Conservation (phyloP, 2,113 vertebrate genomes). For the Malurus melanocephalus region DNA sequence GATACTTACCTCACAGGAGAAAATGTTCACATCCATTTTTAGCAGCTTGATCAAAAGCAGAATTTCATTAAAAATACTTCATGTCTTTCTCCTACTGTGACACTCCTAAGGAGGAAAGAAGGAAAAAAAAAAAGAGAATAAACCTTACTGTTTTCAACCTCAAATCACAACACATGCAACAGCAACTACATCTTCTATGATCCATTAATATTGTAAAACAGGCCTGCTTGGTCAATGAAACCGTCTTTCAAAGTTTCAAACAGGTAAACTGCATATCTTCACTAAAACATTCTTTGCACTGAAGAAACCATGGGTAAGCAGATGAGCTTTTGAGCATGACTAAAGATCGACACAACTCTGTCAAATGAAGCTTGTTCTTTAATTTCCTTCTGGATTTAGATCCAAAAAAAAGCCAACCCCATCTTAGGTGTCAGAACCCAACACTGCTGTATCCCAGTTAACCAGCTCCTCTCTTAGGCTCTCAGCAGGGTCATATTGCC, state of each 20-base stretch:
- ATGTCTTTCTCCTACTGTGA: neutral
- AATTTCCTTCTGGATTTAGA: neutral
- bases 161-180: neutral
- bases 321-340: neutral
- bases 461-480: neutral
- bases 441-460: neutral
- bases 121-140: neutral
- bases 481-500: neutral
- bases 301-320: neutral
- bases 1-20: conserved; percentile 43
- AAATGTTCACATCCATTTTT: conserved; percentile 53
- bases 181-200: neutral
- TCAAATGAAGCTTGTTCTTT: neutral
- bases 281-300: neutral
- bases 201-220: neutral
- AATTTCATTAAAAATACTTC: conserved; percentile 6
- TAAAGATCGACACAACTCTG: neutral
- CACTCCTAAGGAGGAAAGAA: neutral
- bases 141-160: neutral
- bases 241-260: neutral
- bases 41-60: conserved; percentile 19
- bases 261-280: neutral
- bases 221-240: neutral
- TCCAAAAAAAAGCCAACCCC: neutral
- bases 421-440: neutral